Conservation (phyloP, 2,797 vertebrate species). For the Chaetophractus vellerosus region DNA sequence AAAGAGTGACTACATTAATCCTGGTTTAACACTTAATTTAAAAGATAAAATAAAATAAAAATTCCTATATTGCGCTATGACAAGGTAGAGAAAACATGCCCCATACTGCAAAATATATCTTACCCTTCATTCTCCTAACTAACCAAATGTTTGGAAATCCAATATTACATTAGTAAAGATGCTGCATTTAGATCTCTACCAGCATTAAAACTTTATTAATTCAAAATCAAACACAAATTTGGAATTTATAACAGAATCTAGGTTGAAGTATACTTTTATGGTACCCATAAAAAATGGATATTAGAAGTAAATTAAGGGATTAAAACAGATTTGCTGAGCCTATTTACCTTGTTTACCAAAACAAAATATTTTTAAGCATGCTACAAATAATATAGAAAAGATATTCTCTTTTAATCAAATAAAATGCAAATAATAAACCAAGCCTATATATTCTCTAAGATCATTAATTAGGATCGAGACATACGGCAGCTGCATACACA, state of each 20-base stretch:
- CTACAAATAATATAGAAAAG: slow-evolving; percentile 32
- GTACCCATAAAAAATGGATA: background rate
- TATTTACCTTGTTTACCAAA: slow-evolving; percentile 46
- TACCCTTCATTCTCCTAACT: background rate
- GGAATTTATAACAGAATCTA: slow-evolving; percentile 30
- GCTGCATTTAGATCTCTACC: slow-evolving; percentile 45
- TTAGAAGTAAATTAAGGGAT: slow-evolving; percentile 48
- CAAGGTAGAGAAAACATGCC: background rate
- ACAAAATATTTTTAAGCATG: slow-evolving; percentile 49
- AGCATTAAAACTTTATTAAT: slow-evolving; percentile 47
- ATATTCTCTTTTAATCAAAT: slow-evolving; percentile 66
- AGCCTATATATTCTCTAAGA: background rate
- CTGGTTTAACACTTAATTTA: background rate
- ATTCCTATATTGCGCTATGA: background rate
- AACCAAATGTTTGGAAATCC: slow-evolving; percentile 17
- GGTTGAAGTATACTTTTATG: background rate
- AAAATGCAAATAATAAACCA: slow-evolving; percentile 11
- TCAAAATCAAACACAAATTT: slow-evolving; percentile 59
- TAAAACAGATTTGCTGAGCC: background rate
- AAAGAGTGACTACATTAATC: slow-evolving; percentile 24
- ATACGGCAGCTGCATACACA: background rate
- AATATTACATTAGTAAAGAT: slow-evolving; percentile 11
- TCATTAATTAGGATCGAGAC: background rate
- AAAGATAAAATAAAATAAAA: background rate
- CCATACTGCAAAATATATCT: background rate